Evolutionary conservation across 2,113 vertebrate genomes (phyloP), one percentile per base, ranked within the genome.

Genomic region (Onychostruthus taczanowskii): DNA sequence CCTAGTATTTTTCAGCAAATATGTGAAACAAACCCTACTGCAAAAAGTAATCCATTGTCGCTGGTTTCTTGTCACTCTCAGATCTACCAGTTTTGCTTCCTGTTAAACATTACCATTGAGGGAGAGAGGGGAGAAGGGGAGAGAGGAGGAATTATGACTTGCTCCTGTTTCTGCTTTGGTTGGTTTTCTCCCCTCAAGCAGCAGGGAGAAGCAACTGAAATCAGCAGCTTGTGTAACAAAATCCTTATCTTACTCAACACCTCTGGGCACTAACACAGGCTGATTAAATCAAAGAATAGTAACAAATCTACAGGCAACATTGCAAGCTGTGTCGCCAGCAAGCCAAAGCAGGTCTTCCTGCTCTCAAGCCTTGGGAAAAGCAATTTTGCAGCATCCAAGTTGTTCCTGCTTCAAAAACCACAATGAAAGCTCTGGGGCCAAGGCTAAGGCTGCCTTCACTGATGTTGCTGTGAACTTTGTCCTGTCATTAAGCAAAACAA

Each of bases 271-370:
- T 67, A 84, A 92, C 64, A 81, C 33, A 63, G 43, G 79, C 63
- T 83, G 55, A 88, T 92, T 92, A 92, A 95, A 92, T 89, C 84
- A 80, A 35, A 82, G 46, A 66, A 44, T 13, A 81, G 55, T 59
- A 90, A 87, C 56, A 84, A 84, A 94, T 64, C 73, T 56, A 79
- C 62, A 81, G 76, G 80, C 83, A 92, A n/a, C 50, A 59, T 20
- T 59, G 47, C 55, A 87, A 56, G 39, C 44, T 82, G 56, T 43
- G 19, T 70, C 66, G 78, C 73, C 69, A 68, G 56, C 73, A 92
- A 87, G 86, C 41, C 73, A 87, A 80, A 44, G 77, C 84, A 93
- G 44, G 77, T 81, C 75, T 84, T 41, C 30, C 22, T 68, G 84
- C 72, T 94, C 79, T 89, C 64, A 77, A 69, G 47, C 28, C 47